These are phyloP conservation scores for Halyomorpha halys DNA, from an alignment of 1,140 invertebrate species.

Conservation along the genomic window DNA sequence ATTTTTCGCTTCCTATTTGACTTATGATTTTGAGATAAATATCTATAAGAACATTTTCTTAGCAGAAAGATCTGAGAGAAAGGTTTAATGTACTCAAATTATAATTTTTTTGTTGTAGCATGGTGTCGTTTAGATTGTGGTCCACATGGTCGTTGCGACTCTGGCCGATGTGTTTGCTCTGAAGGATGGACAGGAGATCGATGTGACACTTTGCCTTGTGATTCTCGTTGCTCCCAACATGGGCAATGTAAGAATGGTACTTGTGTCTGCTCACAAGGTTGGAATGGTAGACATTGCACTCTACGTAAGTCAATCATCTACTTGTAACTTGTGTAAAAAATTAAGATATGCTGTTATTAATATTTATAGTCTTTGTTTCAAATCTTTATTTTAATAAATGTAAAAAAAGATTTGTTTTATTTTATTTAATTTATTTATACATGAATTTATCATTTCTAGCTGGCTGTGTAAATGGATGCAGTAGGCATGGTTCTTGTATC, in stretches of 20 bases:
- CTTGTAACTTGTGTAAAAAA: too few species aligned
- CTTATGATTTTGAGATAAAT: background rate
- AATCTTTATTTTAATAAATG: background rate
- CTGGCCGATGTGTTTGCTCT: slow-evolving; percentile 77
- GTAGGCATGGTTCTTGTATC: slow-evolving; percentile 78
- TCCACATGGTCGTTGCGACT: slow-evolving; percentile 76
- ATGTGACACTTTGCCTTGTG: slow-evolving; percentile 82
- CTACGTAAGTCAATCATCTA: slow-evolving; percentile 62
- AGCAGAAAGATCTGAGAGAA: background rate
- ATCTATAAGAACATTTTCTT: background rate
- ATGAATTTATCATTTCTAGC: slow-evolving; percentile 47
- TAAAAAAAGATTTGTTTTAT: background rate
- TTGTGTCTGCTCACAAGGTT: slow-evolving; percentile 90
- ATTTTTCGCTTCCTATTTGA: too few species aligned
- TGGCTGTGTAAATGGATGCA: slow-evolving; percentile 89
- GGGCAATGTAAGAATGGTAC: slow-evolving; percentile 95
- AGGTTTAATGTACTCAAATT: background rate
- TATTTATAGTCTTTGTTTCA: background rate
- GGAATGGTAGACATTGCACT: slow-evolving; percentile 94
- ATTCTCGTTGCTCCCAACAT: slow-evolving; percentile 82
- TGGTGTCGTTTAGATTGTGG: slow-evolving; percentile 86
- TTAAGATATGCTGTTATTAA: background rate
- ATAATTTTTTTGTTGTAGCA: slow-evolving; percentile 43
- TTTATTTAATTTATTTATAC: background rate
- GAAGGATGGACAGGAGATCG: slow-evolving; percentile 82